These are phyloP conservation scores for Abrostola triplasia DNA, from an alignment of 2,888 invertebrate species.

Conservation along the genomic window DNA sequence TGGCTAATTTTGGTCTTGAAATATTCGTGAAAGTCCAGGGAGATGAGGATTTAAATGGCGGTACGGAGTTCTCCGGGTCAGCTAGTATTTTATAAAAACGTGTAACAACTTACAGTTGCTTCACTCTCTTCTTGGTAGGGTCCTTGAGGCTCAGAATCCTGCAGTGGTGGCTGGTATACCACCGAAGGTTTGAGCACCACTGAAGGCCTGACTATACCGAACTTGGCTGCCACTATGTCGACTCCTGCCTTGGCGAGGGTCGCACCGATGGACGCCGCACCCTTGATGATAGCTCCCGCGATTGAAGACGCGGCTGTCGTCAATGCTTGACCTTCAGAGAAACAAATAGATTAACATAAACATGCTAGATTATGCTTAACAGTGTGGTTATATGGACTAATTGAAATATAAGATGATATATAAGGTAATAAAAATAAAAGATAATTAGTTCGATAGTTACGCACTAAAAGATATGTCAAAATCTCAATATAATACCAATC, in stretches of 20 bases:
- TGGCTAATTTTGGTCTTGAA: too few relatives aligned
- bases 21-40: too few relatives aligned
- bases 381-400: too few relatives aligned
- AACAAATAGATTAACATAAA: background rate
- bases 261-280: conserved; percentile 21
- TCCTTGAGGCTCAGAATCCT: conserved; percentile 12
- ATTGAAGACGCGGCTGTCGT: conserved; percentile 25
- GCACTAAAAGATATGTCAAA: too few relatives aligned
- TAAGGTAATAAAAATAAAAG: too few relatives aligned
- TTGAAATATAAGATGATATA: too few relatives aligned
- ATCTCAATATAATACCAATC: too few relatives aligned
- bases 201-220: conserved; percentile 19
- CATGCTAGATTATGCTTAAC: too few relatives aligned
- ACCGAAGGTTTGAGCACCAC: conserved; percentile 11
- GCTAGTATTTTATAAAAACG: too few relatives aligned
- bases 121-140: conserved; percentile 5
- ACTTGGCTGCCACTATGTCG: conserved; percentile 25
- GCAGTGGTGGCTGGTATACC: background rate
- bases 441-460: too few relatives aligned
- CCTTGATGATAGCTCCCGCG: conserved; percentile 17
- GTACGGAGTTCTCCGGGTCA: too few relatives aligned
- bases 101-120: conserved; percentile 20
- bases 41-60: too few relatives aligned
- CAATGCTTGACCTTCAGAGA: conserved; percentile 13
- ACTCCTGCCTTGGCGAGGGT: conserved; percentile 32